A percentile compares a stretch with the other conserved stretches of the same genome.
Conservation (phyloP, 2,113 vertebrate genomes). For the Pterocles gutturalis region DNA sequence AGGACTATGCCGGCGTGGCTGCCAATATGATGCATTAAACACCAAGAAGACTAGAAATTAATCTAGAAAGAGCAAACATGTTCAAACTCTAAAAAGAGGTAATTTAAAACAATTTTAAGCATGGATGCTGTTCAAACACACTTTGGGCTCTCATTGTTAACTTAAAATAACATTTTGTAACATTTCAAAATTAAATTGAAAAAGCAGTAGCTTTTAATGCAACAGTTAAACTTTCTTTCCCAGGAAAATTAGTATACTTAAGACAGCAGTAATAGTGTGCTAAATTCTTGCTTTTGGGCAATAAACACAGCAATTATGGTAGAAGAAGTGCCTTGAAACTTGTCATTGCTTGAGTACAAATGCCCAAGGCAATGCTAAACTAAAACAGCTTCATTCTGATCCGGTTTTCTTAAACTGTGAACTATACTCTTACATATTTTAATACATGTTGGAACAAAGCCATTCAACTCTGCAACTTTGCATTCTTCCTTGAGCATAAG, state of each 20-base stretch:
- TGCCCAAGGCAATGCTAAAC: constrained; percentile 23
- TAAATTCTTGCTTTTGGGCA: constrained; percentile 33
- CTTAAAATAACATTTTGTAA: neutral
- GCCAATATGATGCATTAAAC: neutral
- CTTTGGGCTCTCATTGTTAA: neutral
- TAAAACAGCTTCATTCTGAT: constrained; percentile 7
- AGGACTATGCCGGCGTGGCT: fast-evolving
- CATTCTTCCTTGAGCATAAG: constrained; percentile 29
- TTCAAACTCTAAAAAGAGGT: neutral
- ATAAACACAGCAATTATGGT: neutral
- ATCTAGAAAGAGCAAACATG: neutral
- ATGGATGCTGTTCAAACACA: neutral
- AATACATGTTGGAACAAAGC: constrained; percentile 42
- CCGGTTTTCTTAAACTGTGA: constrained; percentile 4
- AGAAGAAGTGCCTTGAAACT: constrained; percentile 14
- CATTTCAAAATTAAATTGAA: neutral
- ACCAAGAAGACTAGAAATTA: neutral
- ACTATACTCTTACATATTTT: constrained; percentile 35
- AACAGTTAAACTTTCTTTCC: neutral
- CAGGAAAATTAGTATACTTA: neutral
- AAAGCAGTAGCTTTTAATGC: neutral
- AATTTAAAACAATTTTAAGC: neutral
- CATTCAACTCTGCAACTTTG: constrained; percentile 38
- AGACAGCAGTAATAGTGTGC: neutral
- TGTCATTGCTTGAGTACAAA: constrained; percentile 36